Evolutionary conservation across 2,888 invertebrate species (phyloP).

Genomic region (Oxycera nigricornis): DNA sequence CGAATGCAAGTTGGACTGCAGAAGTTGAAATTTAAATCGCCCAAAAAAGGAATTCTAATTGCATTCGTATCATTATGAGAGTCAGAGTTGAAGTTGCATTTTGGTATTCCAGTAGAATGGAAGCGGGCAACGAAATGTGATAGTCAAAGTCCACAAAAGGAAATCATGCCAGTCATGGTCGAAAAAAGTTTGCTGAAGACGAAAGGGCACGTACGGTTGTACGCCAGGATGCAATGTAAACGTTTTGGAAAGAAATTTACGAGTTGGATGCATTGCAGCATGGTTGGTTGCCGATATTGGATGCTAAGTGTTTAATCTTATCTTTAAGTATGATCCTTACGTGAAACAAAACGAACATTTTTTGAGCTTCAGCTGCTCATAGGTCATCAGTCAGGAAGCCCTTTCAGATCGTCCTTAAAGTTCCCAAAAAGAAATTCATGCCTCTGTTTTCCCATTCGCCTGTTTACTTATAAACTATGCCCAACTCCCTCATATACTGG

Average conservation of each 20-base stretch:
- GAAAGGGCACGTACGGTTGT: background rate
- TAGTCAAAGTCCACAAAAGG: background rate
- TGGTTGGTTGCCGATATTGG: background rate
- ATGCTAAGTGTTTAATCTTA: no score
- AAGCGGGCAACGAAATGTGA: background rate
- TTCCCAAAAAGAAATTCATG: no score
- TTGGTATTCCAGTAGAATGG: no score
- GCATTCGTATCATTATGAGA: constrained; percentile 6
- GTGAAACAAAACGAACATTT: no score
- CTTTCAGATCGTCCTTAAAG: no score
- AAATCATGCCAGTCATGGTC: constrained; percentile 23
- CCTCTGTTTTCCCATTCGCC: no score
- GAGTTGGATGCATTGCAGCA: background rate
- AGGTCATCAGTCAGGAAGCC: no score
- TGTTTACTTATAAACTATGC: background rate
- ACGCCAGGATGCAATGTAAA: background rate
- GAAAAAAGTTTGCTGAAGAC: background rate
- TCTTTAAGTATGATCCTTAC: no score
- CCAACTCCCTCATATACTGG: no score
- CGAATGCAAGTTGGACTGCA: background rate
- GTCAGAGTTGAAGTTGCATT: no score
- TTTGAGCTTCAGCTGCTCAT: no score
- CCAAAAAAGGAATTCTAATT: constrained; percentile 16
- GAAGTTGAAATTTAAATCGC: background rate
- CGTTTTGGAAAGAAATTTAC: background rate